Conservation (phyloP, 2,888 invertebrate genomes). For the Scaptomyza reducta region DNA sequence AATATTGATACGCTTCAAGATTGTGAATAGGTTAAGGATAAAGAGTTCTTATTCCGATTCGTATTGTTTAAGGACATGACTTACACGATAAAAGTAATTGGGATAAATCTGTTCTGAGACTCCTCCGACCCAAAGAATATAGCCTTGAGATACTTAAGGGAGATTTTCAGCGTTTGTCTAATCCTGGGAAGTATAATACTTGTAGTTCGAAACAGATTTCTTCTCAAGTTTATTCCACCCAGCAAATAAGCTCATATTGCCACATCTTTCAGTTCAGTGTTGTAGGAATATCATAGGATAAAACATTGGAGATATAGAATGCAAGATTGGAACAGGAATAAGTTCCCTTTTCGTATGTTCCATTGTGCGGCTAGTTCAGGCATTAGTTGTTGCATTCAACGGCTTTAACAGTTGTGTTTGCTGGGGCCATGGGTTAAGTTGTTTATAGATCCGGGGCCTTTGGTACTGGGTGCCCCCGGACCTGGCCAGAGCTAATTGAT, state of each 20-base stretch:
- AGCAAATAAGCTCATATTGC: too few species aligned
- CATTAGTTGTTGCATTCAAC: neutral
- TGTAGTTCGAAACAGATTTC: too few species aligned
- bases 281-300: too few species aligned
- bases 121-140: too few species aligned
- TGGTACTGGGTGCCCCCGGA: slow-evolving; percentile 4
- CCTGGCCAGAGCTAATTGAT: slow-evolving; percentile 70
- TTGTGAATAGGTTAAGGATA: neutral
- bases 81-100: neutral
- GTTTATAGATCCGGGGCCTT: slow-evolving; percentile 8
- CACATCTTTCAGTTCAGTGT: too few species aligned
- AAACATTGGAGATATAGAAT: too few species aligned
- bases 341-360: neutral
- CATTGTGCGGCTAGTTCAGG: neutral
- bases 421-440: slow-evolving; percentile 4
- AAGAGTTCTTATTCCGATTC: neutral
- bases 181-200: too few species aligned
- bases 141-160: too few species aligned
- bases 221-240: too few species aligned
- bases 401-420: neutral
- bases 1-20: neutral
- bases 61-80: neutral
- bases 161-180: too few species aligned
- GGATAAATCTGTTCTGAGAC: too few species aligned
- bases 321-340: too few species aligned